Evolutionary conservation across 2,113 vertebrate genomes (phyloP).

Genomic region (Collichthys lucidus): DNA sequence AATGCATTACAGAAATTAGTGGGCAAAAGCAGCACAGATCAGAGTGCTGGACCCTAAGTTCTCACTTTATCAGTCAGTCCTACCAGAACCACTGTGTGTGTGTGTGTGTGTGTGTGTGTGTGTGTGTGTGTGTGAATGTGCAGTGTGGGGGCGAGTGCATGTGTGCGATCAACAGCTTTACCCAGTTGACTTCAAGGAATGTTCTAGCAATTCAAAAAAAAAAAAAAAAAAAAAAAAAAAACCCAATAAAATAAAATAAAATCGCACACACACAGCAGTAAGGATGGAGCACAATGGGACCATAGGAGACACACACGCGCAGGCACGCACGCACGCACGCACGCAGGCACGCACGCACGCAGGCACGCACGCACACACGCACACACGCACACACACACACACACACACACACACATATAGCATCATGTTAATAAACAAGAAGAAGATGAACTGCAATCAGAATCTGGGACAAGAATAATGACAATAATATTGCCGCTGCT

Average conservation of each 20-base stretch:
- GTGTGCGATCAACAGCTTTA: slow-evolving; percentile 21
- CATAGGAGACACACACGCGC: slow-evolving; percentile 31
- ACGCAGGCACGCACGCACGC: not conserved
- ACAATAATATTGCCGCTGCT: slow-evolving; percentile 76
- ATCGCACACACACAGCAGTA: slow-evolving; percentile 47
- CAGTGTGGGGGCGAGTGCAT: not conserved
- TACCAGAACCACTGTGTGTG: slow-evolving; percentile 1
- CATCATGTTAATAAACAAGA: slow-evolving; percentile 80
- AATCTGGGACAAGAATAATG: slow-evolving; percentile 73
- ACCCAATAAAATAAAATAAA: too few relatives aligned
- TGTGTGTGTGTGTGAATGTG: not conserved
- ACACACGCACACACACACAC: slow-evolving; percentile 51
- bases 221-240: too few relatives aligned
- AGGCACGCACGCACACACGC: slow-evolving; percentile 10
- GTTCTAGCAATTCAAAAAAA: slow-evolving; percentile 21
- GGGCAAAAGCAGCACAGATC: not conserved
- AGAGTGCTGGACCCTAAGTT: slow-evolving; percentile 19
- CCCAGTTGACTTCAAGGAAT: slow-evolving; percentile 55
- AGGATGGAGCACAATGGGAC: slow-evolving; percentile 70
- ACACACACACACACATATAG: slow-evolving; percentile 63
- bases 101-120: not conserved
- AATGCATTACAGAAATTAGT: slow-evolving; percentile 44
- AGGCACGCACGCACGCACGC: not conserved
- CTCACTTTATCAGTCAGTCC: slow-evolving; percentile 25
- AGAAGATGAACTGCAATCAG: slow-evolving; percentile 76